A percentile compares a stretch with the other conserved stretches of the same genome.
Evolutionary conservation across 2,797 vertebrate genomes (phyloP).

Genomic region (Amblyraja radiata): DNA sequence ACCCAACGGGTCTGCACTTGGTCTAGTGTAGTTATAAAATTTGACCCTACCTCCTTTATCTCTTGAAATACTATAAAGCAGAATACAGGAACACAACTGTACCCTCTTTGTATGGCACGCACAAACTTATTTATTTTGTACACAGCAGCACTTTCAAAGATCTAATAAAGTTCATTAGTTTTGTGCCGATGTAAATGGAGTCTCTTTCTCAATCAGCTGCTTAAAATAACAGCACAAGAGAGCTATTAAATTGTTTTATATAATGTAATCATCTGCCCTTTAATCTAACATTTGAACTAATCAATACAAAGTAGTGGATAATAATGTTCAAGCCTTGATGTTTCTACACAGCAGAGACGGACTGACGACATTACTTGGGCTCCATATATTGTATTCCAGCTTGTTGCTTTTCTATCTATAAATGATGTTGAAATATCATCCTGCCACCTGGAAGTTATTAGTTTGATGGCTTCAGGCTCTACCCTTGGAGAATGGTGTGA

Average conservation of each 20-base stretch:
- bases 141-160: neutral
- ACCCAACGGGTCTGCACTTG: too few relatives aligned
- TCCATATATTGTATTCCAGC: neutral
- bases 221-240: slow-evolving; percentile 17
- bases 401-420: neutral
- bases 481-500: neutral
- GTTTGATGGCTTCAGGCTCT: neutral
- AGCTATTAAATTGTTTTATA: slow-evolving; percentile 25
- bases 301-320: slow-evolving; percentile 26
- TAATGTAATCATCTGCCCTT: slow-evolving; percentile 30
- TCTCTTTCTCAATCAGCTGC: slow-evolving; percentile 20
- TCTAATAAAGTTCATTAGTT: slow-evolving; percentile 17
- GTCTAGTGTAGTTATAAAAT: neutral
- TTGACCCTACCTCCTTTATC: neutral
- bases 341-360: slow-evolving; percentile 12
- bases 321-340: neutral
- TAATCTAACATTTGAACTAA: slow-evolving; percentile 36
- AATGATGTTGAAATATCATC: neutral
- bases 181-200: slow-evolving; percentile 13
- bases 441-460: neutral
- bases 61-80: neutral
- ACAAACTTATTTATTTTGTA: neutral
- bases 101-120: neutral
- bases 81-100: neutral
- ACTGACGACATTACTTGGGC: neutral